Evolutionary conservation across 2,113 vertebrate species (phyloP).

Genomic region (Platanista minor): DNA sequence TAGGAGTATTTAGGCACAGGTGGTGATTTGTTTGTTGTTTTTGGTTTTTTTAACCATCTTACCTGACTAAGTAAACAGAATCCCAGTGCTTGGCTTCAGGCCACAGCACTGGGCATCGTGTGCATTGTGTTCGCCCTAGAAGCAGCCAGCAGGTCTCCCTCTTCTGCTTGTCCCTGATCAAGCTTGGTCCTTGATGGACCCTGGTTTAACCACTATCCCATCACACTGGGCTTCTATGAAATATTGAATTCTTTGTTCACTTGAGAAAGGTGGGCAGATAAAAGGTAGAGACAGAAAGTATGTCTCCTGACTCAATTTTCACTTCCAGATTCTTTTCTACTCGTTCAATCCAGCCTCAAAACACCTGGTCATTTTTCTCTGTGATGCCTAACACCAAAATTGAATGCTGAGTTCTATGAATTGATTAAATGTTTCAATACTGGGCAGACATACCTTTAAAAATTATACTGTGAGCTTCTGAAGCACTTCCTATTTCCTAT

Average conservation of each 20-base stretch:
- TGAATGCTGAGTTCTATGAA: background rate
- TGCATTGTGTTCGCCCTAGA: accelerated
- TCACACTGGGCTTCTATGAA: background rate
- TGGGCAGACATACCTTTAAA: background rate
- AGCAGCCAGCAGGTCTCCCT: too few relatives aligned
- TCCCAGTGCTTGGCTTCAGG: background rate
- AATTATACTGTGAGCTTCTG: background rate
- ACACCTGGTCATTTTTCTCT: background rate
- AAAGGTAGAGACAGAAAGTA: background rate
- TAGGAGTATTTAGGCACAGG: background rate
- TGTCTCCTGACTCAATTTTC: background rate
- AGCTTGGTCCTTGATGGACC: background rate
- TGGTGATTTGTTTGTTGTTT: background rate
- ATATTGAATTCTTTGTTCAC: background rate
- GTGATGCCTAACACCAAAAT: background rate
- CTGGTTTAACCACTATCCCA: background rate
- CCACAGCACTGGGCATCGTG: accelerated
- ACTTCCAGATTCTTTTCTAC: background rate
- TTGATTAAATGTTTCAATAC: background rate
- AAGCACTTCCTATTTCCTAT: background rate
- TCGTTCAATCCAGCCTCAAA: background rate
- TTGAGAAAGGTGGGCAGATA: background rate
- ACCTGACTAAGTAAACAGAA: background rate
- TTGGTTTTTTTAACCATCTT: background rate
- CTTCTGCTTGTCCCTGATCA: background rate